Percentiles rank a stretch among this genome's conserved stretches.
phyloP scores from a whole-genome alignment of 1,140 invertebrate species.

The Notospermus geniculatus region DNA sequence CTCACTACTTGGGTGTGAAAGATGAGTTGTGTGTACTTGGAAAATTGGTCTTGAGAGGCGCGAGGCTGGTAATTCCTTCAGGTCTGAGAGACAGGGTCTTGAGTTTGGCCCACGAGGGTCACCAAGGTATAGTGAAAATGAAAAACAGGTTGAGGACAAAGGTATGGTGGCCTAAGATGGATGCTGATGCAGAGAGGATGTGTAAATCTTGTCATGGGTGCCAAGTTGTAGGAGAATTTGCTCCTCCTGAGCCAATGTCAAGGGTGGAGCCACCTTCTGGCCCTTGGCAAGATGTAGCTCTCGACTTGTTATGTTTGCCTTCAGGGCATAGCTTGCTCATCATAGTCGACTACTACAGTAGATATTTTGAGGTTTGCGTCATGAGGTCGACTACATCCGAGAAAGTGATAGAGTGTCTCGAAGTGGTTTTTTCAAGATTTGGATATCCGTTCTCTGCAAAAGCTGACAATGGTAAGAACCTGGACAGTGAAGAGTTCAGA shows the following conservation, averaged over 20 bases:
- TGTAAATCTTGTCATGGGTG: constrained; percentile 24
- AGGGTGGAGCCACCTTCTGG: constrained; percentile 15
- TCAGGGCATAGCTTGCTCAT: background rate
- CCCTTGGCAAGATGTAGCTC: constrained; percentile 22
- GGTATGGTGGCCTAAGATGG: constrained; percentile 26
- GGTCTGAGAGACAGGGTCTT: constrained; percentile 15
- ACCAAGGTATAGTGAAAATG: constrained; percentile 22
- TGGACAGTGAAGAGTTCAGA: constrained; percentile 10
- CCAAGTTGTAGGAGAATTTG: constrained; percentile 17
- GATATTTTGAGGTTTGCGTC: constrained; percentile 5
- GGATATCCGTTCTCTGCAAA: background rate
- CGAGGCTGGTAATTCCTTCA: too few species aligned
- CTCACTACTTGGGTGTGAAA: too few species aligned
- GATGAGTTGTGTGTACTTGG: too few species aligned
- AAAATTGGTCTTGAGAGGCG: too few species aligned
- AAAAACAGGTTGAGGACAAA: constrained; percentile 26
- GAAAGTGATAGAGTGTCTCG: constrained; percentile 5
- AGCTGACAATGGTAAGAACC: constrained; percentile 7
- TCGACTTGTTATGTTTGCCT: constrained; percentile 19
- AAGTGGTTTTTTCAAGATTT: constrained; percentile 5
- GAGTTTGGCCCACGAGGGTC: constrained; percentile 24
- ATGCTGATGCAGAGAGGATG: constrained; percentile 16
- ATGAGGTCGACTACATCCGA: background rate
- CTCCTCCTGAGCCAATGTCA: constrained; percentile 13
- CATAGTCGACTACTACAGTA: constrained; percentile 10